Evolutionary conservation across 1,140 invertebrate genomes (phyloP), one percentile per base, ranked within the genome.

Genomic region (Mactra quadrangularis): DNA sequence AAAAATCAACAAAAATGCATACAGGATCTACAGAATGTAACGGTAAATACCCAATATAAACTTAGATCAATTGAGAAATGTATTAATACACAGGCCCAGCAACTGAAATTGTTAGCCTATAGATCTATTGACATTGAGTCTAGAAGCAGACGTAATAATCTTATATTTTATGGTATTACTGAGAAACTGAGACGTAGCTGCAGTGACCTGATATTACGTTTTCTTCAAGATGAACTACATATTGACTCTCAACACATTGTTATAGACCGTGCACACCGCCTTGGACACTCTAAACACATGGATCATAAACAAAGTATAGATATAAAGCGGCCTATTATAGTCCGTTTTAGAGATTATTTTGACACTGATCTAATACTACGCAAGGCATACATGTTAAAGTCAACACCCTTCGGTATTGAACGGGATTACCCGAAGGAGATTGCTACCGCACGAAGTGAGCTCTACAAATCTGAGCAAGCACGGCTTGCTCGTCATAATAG

Each of bases 111-210:
- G 71, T 27, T 75, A 6, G 53, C 52, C 9, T 77, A 77, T 15
- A 77, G 15, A 60, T 77, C 57, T n/a, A 64, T 77, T 35, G 59
- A 77, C 35, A n/a, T 22, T 47, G 74, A 77, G 29, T 33, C 74
- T 45, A 62, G 74, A 35, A 77, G 59, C 47, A 77, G 60, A 55
- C 25, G 74, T 33, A 77, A 77, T 55, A 77, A 77, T 31, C 9
- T 64, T 11, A 38, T 77, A 27, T 31, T 77, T 15, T 77, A 77
- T 64, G 59, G 74, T 1, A 15, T 77, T 15, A 77, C 41, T 2
- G 74, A 64, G 33, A 70, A 41, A 50, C 25, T 70, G 3, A 29
- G 19, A 47, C 19, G 25, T 9, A 62, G 64, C 11, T 7, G 22
- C 17, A 52, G 17, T 29, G 35, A 19, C 4, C 59, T 77, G 4